Evolutionary conservation across 2,888 invertebrate genomes (phyloP), one percentile per base, ranked within the genome.

Genomic region (Netelia melanura): DNA sequence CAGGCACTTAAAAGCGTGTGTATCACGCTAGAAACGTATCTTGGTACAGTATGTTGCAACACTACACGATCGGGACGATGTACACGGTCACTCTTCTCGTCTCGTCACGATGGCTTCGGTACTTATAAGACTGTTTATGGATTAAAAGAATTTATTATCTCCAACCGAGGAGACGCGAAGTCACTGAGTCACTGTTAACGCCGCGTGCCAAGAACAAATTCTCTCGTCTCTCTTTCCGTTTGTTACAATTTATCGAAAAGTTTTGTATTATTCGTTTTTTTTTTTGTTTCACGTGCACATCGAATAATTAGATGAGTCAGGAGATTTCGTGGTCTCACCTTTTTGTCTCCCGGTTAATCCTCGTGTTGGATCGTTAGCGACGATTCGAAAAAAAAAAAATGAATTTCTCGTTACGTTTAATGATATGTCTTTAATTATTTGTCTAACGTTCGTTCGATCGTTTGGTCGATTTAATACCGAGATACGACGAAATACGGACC

Each of bases 251-350:
- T 38, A 6, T 38, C 38, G 38, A 6, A 30, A 30, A 38, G 38
- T 38, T 38, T 52, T 58, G 44, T 64, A 61, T 52, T 62, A 61
- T 38, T 58, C 48, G 52, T 62, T 52, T 61, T 30, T 44, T 25
- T 58, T 56, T 6, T n/a, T n/a, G n/a, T n/a, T 23, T 52, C 21
- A 21, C 21, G 71, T 17, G 71, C 30, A 71, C 71, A 71, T 54
- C 38, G 48, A 79, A 79, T 79, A 8, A 68, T 64, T 54, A 64
- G 52, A 79, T 79, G 79, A 79, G 48, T 79, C 70, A 71, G 79
- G 11, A 54, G 21, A n/a, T 79, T 79, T 58, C 17, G 38, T 58
- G 17, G 9, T 10, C 64, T 62, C 21, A 17, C 64, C 71, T 70
- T 38, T 54, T 62, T 79, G 52, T 65, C 52, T 14, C 52, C 38